Conservation (phyloP, 2,113 vertebrate genomes). For the Passer domesticus region DNA sequence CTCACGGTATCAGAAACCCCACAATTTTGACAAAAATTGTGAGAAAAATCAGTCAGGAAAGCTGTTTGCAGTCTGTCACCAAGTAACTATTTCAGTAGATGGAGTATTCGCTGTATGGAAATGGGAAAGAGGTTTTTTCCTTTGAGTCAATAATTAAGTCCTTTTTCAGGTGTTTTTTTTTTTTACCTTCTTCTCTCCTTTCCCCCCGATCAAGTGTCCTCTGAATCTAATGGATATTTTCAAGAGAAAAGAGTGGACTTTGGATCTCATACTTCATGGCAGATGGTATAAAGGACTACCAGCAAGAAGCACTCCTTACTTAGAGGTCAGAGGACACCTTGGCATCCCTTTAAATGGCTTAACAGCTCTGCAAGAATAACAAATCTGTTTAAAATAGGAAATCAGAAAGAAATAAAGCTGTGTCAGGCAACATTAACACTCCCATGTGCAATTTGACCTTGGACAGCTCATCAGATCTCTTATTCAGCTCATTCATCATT, state of each 20-base stretch:
- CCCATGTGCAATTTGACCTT: constrained; percentile 44
- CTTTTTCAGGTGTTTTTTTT: background rate
- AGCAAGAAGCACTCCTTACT: background rate
- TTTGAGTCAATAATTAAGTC: background rate
- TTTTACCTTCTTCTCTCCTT: background rate
- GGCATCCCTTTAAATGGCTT: background rate
- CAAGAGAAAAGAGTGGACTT: background rate
- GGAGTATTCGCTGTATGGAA: background rate
- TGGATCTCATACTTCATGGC: background rate
- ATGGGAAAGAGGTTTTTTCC: background rate
- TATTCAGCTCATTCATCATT: constrained; percentile 66
- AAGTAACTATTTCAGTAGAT: background rate
- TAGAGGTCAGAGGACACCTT: background rate
- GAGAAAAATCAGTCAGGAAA: background rate
- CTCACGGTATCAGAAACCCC: background rate
- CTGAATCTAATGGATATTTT: background rate
- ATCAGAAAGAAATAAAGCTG: constrained; percentile 27
- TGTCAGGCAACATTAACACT: constrained; percentile 20
- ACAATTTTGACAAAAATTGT: background rate
- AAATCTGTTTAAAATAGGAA: constrained; percentile 51
- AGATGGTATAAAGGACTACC: background rate
- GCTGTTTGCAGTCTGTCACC: background rate
- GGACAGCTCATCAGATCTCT: constrained; percentile 17
- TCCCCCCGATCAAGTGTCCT: background rate
- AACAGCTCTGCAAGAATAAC: background rate